Base-by-base conservation (phyloP, 2,888 invertebrate species). In the Formica aserva region DNA sequence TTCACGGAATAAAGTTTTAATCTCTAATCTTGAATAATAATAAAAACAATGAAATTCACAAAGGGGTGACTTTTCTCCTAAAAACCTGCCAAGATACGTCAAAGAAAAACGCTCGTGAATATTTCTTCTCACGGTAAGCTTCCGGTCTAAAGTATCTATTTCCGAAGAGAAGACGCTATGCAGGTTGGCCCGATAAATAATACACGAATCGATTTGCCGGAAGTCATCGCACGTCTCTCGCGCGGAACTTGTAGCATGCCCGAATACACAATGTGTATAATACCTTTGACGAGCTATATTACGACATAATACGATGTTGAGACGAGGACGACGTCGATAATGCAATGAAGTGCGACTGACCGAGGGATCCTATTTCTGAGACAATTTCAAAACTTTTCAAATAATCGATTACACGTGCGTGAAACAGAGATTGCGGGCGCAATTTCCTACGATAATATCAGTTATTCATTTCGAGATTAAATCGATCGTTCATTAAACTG, bases 311-410 rank as follows among this genome's bases (percentile, higher is more conserved):
- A n/a, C 32, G 26, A 84, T 85, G 71, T 84, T 89, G 86, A 38
- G 32, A 85, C 85, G 85, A 72, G 74, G 67, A 63, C 75, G 72
- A 85, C 83, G 84, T 62, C 85, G 87, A 89, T 78, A 71, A 60
- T 83, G 55, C 80, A 77, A 82, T 83, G 52, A 80, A 71, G 26
- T 32, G 65, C 66, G 63, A 80, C 82, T 76, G 87, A 85, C 84
- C 71, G 63, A 62, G 15, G 84, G 84, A 84, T 81, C 60, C 86
- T 76, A 83, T 74, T 72, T 29, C 41, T 84, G 45, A 80, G 81
- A 86, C 75, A 88, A 87, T 87, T 89, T 81, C 87, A 55, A 60
- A 18, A 71, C 18, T 83, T 85, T 74, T 52, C 48, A 45, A 45
- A 38, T 22, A 57, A 38, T 65, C 66, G 66, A 32, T 60, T 78